These are phyloP conservation scores for Sciurus carolinensis DNA, from an alignment of 2,797 vertebrate species.

Conservation along the genomic window DNA sequence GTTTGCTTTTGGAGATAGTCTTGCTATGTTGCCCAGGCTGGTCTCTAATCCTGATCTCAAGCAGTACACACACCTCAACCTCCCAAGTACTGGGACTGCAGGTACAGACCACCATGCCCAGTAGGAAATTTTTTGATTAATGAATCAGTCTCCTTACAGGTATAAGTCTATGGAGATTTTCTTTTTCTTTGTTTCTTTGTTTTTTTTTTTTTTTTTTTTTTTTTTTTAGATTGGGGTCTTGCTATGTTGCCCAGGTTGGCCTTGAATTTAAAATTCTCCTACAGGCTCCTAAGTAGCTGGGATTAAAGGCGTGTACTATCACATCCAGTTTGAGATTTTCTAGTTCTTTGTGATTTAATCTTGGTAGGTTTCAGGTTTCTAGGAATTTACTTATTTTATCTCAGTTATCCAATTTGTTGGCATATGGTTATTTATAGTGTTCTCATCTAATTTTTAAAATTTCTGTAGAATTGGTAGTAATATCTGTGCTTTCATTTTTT, in stretches of 20 bases:
- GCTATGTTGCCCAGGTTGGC: too few species aligned
- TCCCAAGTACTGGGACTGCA: too few species aligned
- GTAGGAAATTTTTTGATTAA: neutral
- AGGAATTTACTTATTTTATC: conserved; percentile 15
- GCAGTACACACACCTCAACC: too few species aligned
- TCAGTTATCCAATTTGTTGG: neutral
- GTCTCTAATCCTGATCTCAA: too few species aligned
- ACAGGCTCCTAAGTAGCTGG: too few species aligned
- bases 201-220: neutral
- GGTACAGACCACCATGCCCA: too few species aligned
- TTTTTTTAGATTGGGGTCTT: too few species aligned
- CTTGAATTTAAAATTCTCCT: too few species aligned
- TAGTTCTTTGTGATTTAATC: neutral
- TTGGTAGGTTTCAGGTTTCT: conserved; percentile 21
- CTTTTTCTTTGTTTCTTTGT: neutral
- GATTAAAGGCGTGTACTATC: too few species aligned
- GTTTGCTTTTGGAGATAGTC: too few species aligned
- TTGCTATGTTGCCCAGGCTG: too few species aligned
- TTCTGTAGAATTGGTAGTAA: conserved; percentile 34
- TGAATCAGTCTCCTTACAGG: neutral
- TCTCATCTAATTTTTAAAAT: neutral
- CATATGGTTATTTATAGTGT: neutral
- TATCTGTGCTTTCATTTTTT: neutral
- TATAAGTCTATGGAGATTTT: neutral
- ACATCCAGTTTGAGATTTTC: neutral